phyloP scores from a whole-genome alignment of 1,140 invertebrate genomes.

The Papilio glaucus region DNA sequence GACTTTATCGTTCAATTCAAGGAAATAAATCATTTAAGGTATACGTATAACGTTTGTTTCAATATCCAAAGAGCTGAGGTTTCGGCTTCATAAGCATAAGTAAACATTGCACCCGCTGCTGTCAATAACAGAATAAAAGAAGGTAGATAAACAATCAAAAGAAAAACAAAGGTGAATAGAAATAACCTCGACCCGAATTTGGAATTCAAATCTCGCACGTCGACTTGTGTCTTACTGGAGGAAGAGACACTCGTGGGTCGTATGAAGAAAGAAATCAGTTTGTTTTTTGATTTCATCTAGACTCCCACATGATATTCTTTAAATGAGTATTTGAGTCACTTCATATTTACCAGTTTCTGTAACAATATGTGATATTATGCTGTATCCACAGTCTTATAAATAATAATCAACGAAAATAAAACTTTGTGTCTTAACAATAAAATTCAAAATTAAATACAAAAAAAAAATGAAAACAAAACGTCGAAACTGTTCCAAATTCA shows the following conservation, averaged over 20 bases:
- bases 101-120: constrained; percentile 68
- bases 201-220: constrained; percentile 83
- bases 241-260: constrained; percentile 23
- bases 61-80: constrained; percentile 11
- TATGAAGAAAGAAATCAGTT: constrained; percentile 39
- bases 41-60: constrained; percentile 1
- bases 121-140: constrained; percentile 77
- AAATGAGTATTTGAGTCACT: too few species aligned
- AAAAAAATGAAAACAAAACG: too few species aligned
- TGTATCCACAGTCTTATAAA: too few species aligned
- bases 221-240: constrained; percentile 60
- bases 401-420: too few species aligned
- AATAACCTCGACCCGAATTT: constrained; percentile 77
- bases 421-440: too few species aligned
- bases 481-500: too few species aligned
- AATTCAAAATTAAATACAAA: too few species aligned
- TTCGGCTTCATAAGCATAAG: constrained; percentile 65
- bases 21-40: not conserved
- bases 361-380: too few species aligned
- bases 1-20: not conserved
- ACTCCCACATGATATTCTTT: too few species aligned
- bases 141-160: constrained; percentile 78
- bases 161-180: constrained; percentile 81
- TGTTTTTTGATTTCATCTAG: constrained; percentile 28
- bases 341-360: too few species aligned